phyloP scores from a whole-genome alignment of 2,797 vertebrate species.

The Oreochromis grahami region DNA sequence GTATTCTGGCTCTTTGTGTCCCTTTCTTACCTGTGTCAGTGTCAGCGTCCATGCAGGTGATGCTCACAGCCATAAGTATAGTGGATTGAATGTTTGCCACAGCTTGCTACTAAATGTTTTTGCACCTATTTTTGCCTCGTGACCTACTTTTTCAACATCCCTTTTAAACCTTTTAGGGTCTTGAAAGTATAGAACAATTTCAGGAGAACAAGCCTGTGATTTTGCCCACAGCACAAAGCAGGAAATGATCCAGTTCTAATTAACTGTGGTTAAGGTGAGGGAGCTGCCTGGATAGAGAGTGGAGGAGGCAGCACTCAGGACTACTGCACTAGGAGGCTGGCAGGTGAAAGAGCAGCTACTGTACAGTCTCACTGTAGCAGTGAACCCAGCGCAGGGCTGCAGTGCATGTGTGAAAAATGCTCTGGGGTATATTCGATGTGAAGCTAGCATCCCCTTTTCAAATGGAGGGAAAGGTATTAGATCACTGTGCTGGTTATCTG shows the following conservation, averaged over 20 bases:
- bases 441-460: background rate
- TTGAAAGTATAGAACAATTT: background rate
- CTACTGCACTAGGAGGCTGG: background rate
- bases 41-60: background rate
- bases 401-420: background rate
- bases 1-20: background rate
- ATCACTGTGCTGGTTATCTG: background rate
- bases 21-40: background rate
- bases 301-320: background rate
- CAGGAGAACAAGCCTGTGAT: background rate
- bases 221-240: background rate
- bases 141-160: background rate
- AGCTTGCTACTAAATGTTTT: background rate
- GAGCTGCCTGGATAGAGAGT: background rate
- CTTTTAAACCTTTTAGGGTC: background rate
- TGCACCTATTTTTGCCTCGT: background rate
- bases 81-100: background rate
- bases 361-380: background rate
- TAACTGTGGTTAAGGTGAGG: background rate
- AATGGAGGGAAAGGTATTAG: background rate
- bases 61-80: background rate
- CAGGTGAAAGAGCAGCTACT: background rate
- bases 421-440: background rate
- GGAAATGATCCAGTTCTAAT: background rate
- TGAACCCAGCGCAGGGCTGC: background rate